A percentile compares a stretch with the other conserved stretches of the same genome.
Conservation (phyloP, 1,140 invertebrate species). For the Heliothis subflexa region DNA sequence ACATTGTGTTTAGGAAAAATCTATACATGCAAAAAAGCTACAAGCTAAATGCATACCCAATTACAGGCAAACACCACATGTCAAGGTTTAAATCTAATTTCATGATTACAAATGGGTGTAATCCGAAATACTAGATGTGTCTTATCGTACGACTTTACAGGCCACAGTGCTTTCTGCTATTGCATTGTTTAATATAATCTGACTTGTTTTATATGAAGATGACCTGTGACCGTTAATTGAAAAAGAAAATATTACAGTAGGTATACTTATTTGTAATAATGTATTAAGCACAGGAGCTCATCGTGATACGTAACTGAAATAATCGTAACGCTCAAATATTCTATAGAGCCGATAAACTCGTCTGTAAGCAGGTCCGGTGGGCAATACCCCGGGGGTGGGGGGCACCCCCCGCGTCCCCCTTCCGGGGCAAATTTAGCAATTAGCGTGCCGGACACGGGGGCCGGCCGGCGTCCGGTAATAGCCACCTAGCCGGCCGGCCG, state of each 20-base stretch:
- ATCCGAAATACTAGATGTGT: too few relatives aligned
- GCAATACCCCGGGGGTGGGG: constrained; percentile 39
- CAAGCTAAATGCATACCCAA: too few relatives aligned
- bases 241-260: not conserved
- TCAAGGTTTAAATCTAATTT: too few relatives aligned
- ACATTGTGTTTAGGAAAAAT: too few relatives aligned
- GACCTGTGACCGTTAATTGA: too few relatives aligned
- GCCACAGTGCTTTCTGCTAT: too few relatives aligned
- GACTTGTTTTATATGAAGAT: too few relatives aligned
- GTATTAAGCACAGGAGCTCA: not conserved
- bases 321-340: not conserved
- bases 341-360: constrained; percentile 51
- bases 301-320: not conserved
- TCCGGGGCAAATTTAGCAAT: constrained; percentile 68
- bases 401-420: not conserved
- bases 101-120: too few relatives aligned
- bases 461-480: constrained; percentile 47
- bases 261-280: not conserved
- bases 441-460: constrained; percentile 60
- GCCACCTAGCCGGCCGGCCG: constrained; percentile 49
- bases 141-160: too few relatives aligned
- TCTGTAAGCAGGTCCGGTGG: constrained; percentile 37
- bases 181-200: too few relatives aligned
- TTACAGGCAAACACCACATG: too few relatives aligned
- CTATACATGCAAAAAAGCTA: too few relatives aligned